Evolutionary conservation across 2,113 vertebrate species (phyloP).

Genomic region (Aramus guarauna): DNA sequence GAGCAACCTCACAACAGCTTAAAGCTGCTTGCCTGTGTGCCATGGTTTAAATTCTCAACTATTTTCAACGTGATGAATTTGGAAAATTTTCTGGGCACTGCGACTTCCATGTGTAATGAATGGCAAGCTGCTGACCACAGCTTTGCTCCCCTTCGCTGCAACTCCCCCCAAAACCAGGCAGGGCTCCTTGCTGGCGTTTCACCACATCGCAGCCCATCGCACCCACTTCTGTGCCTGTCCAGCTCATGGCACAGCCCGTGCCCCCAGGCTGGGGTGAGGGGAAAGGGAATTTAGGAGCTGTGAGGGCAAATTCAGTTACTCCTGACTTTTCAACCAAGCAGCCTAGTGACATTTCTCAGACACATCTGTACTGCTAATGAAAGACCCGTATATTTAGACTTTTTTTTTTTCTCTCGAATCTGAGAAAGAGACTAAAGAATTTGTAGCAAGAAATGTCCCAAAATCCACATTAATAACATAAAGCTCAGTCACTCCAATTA

Average conservation of each 20-base stretch:
- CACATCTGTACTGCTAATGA: neutral
- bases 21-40: rapidly evolving
- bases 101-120: rapidly evolving
- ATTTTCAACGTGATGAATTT: neutral
- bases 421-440: neutral
- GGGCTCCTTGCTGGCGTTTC: neutral
- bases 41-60: neutral
- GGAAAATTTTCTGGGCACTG: neutral
- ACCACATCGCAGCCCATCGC: rapidly evolving
- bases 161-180: rapidly evolving
- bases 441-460: neutral
- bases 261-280: too few species aligned
- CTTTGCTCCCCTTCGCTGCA: neutral
- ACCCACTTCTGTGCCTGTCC: too few species aligned
- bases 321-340: neutral
- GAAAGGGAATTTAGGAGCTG: neutral
- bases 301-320: neutral
- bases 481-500: neutral
- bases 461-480: neutral
- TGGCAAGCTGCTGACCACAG: neutral
- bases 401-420: neutral
- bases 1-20: neutral
- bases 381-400: neutral
- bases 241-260: rapidly evolving
- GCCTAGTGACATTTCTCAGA: neutral